Evolutionary conservation across 2,797 vertebrate species (phyloP).

Genomic region (Falco columbarius): DNA sequence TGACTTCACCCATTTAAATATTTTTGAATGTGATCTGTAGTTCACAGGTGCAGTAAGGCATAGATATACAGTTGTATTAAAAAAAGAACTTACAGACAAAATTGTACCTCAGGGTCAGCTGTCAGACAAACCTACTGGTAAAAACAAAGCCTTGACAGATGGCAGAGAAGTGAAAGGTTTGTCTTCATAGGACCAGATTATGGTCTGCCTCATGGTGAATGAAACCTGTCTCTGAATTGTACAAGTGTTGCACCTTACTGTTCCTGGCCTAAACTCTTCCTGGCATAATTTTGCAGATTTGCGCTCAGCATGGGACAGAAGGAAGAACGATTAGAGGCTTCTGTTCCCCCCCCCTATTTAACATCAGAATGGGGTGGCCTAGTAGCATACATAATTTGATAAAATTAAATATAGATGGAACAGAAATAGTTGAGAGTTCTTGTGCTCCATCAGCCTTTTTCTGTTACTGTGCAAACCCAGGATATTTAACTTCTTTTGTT

Average conservation of each 20-base stretch:
- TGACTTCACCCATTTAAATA: neutral
- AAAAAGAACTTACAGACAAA: neutral
- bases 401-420: constrained; percentile 4
- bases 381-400: neutral
- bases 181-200: neutral
- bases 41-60: neutral
- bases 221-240: neutral
- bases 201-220: neutral
- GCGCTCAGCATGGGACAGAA: constrained; percentile 19
- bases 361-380: neutral
- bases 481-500: neutral
- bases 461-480: neutral
- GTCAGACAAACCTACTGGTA: neutral
- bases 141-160: neutral
- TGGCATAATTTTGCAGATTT: constrained; percentile 51
- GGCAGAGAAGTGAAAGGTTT: neutral
- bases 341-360: neutral
- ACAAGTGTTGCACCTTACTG: neutral
- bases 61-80: neutral
- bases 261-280: neutral
- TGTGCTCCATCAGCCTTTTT: neutral
- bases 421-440: neutral
- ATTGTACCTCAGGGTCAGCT: neutral
- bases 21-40: neutral
- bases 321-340: neutral